phyloP scores from a whole-genome alignment of 2,797 vertebrate genomes.

The Molossus alvarezi region DNA sequence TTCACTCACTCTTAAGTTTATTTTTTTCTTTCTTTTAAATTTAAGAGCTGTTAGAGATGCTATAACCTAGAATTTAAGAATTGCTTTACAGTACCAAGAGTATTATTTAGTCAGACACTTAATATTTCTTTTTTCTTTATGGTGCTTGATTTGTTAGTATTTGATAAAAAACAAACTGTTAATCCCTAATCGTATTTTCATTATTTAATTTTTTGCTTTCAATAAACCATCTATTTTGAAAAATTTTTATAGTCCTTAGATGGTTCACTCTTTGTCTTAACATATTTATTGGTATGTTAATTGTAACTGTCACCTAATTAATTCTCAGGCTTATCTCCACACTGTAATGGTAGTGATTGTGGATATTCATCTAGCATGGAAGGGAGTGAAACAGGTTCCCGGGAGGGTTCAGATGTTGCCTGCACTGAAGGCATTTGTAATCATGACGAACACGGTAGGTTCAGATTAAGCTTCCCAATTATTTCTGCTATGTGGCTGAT shows the following conservation, averaged over 20 bases:
- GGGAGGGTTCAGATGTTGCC: slow-evolving; percentile 97
- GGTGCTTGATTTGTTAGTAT: slow-evolving; percentile 65
- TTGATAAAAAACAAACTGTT: background rate
- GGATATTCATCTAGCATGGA: slow-evolving; percentile 99
- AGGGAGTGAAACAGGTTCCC: slow-evolving; percentile 96
- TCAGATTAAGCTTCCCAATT: background rate
- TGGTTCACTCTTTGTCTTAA: slow-evolving; percentile 27
- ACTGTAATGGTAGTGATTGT: slow-evolving; percentile 96
- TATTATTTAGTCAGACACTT: slow-evolving; percentile 26
- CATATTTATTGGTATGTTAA: background rate
- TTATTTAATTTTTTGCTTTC: slow-evolving; percentile 54
- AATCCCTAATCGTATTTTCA: slow-evolving; percentile 29
- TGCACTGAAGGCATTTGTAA: slow-evolving; percentile 99
- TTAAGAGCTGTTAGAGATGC: slow-evolving; percentile 19
- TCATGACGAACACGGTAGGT: slow-evolving; percentile 96
- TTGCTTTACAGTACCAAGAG: slow-evolving; percentile 39
- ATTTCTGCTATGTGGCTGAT: background rate
- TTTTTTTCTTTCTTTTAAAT: background rate
- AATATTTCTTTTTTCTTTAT: slow-evolving; percentile 48
- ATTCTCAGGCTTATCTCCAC: slow-evolving; percentile 93
- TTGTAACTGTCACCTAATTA: slow-evolving; percentile 55
- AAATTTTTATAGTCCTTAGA: background rate
- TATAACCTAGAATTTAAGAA: slow-evolving; percentile 65
- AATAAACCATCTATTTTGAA: slow-evolving; percentile 41
- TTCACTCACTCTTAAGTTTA: background rate